Conservation (phyloP, 2,797 vertebrate genomes). For the Phalloptychus januarius region DNA sequence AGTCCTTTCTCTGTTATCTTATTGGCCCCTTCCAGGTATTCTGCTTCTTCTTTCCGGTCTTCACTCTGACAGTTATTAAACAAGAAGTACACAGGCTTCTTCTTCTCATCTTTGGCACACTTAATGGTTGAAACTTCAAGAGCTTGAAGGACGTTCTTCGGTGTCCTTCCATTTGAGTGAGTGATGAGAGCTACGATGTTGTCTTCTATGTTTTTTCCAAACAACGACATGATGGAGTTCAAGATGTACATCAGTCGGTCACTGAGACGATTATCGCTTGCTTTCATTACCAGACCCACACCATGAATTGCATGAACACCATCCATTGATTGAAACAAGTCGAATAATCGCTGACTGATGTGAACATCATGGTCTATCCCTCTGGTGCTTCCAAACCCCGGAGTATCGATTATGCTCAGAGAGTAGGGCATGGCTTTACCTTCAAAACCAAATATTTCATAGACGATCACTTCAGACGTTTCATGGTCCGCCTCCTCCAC, state of each 20-base stretch:
- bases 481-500: neutral
- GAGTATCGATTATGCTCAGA: neutral
- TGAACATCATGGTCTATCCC: neutral
- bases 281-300: neutral
- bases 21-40: neutral
- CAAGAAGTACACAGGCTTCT: neutral
- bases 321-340: neutral
- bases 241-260: neutral
- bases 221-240: neutral
- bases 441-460: conserved; percentile 4
- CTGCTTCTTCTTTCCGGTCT: neutral
- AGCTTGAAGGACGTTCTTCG: neutral
- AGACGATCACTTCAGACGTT: neutral
- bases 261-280: neutral
- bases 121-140: neutral
- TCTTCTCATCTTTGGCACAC: neutral
- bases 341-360: neutral
- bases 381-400: neutral
- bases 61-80: neutral
- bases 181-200: neutral
- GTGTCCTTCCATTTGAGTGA: neutral
- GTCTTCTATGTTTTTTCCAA: neutral
- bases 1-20: neutral
- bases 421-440: neutral
- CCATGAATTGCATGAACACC: neutral